A percentile compares a stretch with the other conserved stretches of the same genome.
Conservation (phyloP, 2,797 vertebrate genomes). For the Mormyrops attenuatus region DNA sequence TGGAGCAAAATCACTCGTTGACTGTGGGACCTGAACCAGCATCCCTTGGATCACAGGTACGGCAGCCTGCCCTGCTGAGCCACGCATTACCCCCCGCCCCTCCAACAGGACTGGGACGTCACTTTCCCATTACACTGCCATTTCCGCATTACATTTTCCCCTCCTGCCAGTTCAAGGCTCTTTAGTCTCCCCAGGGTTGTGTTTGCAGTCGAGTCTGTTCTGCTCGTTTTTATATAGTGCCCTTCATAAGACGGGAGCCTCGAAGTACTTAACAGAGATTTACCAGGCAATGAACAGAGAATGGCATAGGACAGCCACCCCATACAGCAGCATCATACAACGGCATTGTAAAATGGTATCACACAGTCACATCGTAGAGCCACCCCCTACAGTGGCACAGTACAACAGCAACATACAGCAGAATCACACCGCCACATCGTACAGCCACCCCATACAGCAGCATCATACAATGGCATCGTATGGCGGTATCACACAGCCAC, state of each 20-base stretch:
- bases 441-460: too few relatives aligned
- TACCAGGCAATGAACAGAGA: background rate
- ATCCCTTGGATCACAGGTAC: background rate
- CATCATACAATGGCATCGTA: too few relatives aligned
- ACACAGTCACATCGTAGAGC: too few relatives aligned
- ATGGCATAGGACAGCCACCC: background rate
- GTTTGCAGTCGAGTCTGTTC: background rate
- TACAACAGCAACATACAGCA: too few relatives aligned
- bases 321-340: too few relatives aligned
- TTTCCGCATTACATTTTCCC: background rate
- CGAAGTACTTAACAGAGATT: background rate
- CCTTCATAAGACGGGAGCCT: background rate
- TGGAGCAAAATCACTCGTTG: background rate
- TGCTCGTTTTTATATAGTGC: background rate
- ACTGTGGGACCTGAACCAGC: background rate
- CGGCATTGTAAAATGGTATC: too few relatives aligned
- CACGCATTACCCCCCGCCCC: background rate
- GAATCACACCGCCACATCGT: too few relatives aligned
- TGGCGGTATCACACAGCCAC: background rate
- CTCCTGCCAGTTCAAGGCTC: background rate
- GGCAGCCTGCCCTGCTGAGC: background rate
- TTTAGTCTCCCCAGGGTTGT: background rate
- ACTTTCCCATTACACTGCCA: background rate
- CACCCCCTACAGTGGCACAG: too few relatives aligned
- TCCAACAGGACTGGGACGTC: background rate